Evolutionary conservation across 2,888 invertebrate genomes (phyloP), one percentile per base, ranked within the genome.

Genomic region (Lingula anatina): DNA sequence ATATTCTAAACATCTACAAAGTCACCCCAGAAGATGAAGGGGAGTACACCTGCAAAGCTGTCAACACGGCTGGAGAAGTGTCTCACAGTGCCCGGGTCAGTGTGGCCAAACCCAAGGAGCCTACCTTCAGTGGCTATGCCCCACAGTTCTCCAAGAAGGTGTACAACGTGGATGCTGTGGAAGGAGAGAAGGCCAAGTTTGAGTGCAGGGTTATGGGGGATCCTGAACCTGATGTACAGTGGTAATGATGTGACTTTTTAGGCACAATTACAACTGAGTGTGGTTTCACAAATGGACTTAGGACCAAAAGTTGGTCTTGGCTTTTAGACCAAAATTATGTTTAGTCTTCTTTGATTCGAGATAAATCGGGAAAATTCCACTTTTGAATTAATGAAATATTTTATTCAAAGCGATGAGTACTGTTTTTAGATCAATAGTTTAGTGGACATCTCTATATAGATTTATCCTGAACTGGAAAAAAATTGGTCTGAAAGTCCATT

Each of bases 191-290:
- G 25, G 68, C 64, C 15, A 59, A 58, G 45, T 67, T 71, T 60
- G 69, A 67, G 41, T 65, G 67, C 7, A 88, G 86, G 78, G 90
- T 93, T 3, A 86, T 85, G 23, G 93, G 92, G 42, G 88, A 89
- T 71, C 93, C 93, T 42, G 85, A 87, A 3, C 93, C 93, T 7
- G 86, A 86, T 70, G 86, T 93, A 9, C 84, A 85, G 40, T 94
- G 94, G 94, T 84, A 53, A 31, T 9, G 31, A n/a, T n/a, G n/a
- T n/a, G n/a, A n/a, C n/a, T n/a, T n/a, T n/a, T n/a, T n/a, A n/a
- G n/a, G n/a, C n/a, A n/a, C 31, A 15, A 12, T 9, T 9, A 9
- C 15, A 12, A 31, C 15, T 31, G 31, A 31, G 31, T 31, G 31
- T 15, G 31, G 9, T 12, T 31, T 9, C 31, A 31, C 15, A 12